A percentile compares a stretch with the other conserved stretches of the same genome.
Evolutionary conservation across 2,888 invertebrate species (phyloP).

Genomic region (Synanthedon andrenaeformis): DNA sequence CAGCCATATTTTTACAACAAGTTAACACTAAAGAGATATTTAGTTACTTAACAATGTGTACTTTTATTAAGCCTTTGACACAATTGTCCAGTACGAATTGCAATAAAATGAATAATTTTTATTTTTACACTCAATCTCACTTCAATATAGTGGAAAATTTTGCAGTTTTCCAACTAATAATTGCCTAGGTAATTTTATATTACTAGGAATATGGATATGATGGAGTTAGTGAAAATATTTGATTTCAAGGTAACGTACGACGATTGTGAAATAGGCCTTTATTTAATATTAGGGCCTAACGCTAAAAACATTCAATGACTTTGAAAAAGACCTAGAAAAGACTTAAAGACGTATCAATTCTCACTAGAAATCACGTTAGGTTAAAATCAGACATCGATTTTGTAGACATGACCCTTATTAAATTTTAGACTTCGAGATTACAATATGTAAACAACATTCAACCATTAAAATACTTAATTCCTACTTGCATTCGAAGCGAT

Average conservation of each 20-base stretch:
- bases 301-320: constrained; percentile 58
- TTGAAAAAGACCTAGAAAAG: constrained; percentile 68
- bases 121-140: no score
- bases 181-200: no score
- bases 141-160: no score
- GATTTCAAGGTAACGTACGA: background rate
- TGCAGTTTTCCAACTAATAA: no score
- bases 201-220: no score
- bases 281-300: constrained; percentile 20
- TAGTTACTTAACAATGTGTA: background rate
- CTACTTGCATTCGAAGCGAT: no score
- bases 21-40: constrained; percentile 3
- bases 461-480: background rate
- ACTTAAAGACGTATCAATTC: constrained; percentile 48
- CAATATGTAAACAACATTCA: background rate
- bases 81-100: background rate
- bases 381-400: constrained; percentile 35
- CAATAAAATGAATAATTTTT: no score
- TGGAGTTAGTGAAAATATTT: background rate
- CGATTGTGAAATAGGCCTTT: background rate
- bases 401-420: constrained; percentile 8
- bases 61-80: background rate
- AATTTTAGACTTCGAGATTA: background rate
- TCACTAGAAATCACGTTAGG: constrained; percentile 65
- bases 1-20: constrained; percentile 19